Evolutionary conservation across 2,113 vertebrate genomes (phyloP).

Genomic region (Thamnaconus septentrionalis): DNA sequence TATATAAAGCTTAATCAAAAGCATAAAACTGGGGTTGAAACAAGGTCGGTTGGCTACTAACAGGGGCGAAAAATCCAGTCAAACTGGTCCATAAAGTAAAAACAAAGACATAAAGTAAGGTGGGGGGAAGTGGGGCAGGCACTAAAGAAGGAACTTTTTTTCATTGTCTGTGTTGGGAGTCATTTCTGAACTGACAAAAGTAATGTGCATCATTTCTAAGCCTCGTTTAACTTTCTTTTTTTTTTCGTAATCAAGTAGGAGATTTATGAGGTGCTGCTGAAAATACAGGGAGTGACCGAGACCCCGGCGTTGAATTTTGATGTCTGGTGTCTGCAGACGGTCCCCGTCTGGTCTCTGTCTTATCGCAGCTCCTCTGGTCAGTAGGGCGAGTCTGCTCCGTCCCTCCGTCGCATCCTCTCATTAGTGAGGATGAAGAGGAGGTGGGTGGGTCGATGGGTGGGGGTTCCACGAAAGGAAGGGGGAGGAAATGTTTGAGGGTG

Average conservation of each 20-base stretch:
- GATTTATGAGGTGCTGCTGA: constrained; percentile 23
- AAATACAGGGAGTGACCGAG: background rate
- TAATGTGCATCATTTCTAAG: background rate
- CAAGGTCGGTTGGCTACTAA: too few relatives aligned
- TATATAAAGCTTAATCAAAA: too few relatives aligned
- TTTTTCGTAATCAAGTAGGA: background rate
- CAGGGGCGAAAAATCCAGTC: too few relatives aligned
- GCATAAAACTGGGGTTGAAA: too few relatives aligned
- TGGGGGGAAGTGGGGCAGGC: too few relatives aligned
- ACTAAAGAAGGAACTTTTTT: too few relatives aligned
- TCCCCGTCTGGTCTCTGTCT: constrained; percentile 46
- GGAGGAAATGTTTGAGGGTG: constrained; percentile 57
- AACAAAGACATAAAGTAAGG: too few relatives aligned
- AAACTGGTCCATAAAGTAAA: too few relatives aligned
- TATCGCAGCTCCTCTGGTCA: constrained; percentile 48
- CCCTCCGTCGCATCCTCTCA: constrained; percentile 19
- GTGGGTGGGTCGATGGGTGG: constrained; percentile 18
- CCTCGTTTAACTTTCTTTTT: background rate
- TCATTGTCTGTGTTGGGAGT: too few relatives aligned
- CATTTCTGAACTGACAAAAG: background rate
- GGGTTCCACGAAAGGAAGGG: constrained; percentile 30
- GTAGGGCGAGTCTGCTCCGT: constrained; percentile 43
- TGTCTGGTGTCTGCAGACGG: constrained; percentile 16
- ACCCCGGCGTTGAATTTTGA: constrained; percentile 17
- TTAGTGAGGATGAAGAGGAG: constrained; percentile 30